Evolutionary conservation across 1,140 invertebrate genomes (phyloP), one percentile per base, ranked within the genome.

Genomic region (Lineus longissimus): DNA sequence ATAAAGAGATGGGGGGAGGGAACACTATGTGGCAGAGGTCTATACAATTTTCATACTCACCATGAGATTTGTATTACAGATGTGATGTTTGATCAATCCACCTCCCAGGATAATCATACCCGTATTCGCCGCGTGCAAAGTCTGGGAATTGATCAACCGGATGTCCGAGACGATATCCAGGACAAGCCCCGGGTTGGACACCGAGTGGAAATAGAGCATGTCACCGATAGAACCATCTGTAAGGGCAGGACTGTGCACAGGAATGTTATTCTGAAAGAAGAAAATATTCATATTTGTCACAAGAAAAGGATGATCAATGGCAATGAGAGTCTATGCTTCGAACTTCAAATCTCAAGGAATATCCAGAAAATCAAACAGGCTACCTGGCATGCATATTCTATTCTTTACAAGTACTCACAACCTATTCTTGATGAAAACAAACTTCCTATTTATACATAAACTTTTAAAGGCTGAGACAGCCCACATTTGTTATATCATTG

Each of bases 191-290:
- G 94, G 93, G 75, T 91, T 91, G 75, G 88, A 90, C 75, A 90
- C 97, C 0, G 94, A 95, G 84, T 99, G 97, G 71, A 99, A 98
- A 80, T 95, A 99, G 86, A 99, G 91, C 96, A 99, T 99, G 80
- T 99, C 97, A 1, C 97, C 97, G 19, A 99, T 83, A 73, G 94
- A 97, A 2, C 97, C 97, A 86, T 99, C 97, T 0, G 97, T 99
- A 59, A 99, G 81, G 0, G 96, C 97, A 0, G 97, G 97, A 85
- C 95, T 93, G 78, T 95, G 99, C 0, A 99, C 90, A 6, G 97
- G 97, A 80, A 99, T 99, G 73, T 95, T 89, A 84, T 99, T 98
- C 77, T 83, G 61, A 15, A 68, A 70, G 36, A 68, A 66, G 27
- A 41, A 36, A 57, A 69, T 25, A 55, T n/a, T 60, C 2, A 30